Conservation (phyloP, 30 jellyfish, hydroid and myxozoan genomes). For the Turritopsis dohrnii region DNA sequence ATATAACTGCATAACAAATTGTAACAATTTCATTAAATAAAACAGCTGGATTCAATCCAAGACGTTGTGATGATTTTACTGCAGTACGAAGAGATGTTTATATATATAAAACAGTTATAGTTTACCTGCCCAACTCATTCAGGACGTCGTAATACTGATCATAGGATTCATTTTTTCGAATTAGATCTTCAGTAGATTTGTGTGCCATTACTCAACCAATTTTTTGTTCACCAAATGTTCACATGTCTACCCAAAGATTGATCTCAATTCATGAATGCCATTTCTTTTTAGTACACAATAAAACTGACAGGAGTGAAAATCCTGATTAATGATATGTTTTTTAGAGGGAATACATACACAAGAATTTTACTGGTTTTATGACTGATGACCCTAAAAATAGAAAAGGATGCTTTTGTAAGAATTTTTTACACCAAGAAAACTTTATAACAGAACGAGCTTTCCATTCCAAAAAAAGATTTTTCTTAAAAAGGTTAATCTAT, state of each 20-base stretch:
- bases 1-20: too few species aligned
- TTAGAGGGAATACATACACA: not conserved
- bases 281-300: not conserved
- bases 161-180: slow-evolving; percentile 57
- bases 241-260: slow-evolving; percentile 11
- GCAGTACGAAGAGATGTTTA: not conserved
- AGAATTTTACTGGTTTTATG: not conserved
- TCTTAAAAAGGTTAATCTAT: too few species aligned
- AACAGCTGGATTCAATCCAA: too few species aligned
- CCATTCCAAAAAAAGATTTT: too few species aligned
- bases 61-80: not conserved
- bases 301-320: not conserved
- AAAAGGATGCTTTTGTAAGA: not conserved
- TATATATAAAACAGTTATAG: not conserved
- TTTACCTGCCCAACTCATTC: slow-evolving; percentile 94
- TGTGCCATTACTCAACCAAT: not conserved
- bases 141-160: slow-evolving; percentile 73
- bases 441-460: not conserved
- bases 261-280: not conserved
- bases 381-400: not conserved
- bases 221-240: not conserved
- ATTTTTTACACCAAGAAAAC: not conserved
- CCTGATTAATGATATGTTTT: not conserved
- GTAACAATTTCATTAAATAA: too few species aligned
- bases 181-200: slow-evolving; percentile 14